Evolutionary conservation across 2,113 vertebrate genomes (phyloP), one percentile per base, ranked within the genome.

Genomic region (Chrysochloris asiatica): DNA sequence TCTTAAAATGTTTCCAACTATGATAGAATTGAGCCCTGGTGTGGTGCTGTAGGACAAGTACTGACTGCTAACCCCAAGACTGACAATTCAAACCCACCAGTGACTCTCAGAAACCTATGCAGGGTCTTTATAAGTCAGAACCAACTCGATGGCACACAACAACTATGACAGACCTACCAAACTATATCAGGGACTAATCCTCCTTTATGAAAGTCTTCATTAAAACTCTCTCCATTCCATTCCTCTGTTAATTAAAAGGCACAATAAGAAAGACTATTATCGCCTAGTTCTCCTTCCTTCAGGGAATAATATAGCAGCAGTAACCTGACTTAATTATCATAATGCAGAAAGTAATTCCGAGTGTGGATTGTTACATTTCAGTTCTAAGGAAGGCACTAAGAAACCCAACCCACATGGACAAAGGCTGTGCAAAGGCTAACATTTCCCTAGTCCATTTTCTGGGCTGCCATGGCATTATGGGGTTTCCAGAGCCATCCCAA

Each of bases 181-280:
- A 77, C 81, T 86, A 76, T 48, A 76, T 80, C 86, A 95, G 85
- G 86, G 80, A 90, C 47, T 72, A 67, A 63, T 28, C 69, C 14
- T 72, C 36, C 38, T 22, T 89, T 73, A 72, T 30, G 28, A 22
- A 90, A 81, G 24, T 63, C 65, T 52, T 85, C 83, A 56, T 36
- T 72, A 86, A 88, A 87, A 76, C 21, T 4, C 47, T 75, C 89
- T 41, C 30, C 11, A 52, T 63, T 30, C 6, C 56, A 50, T 36
- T n/a, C 36, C 75, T 77, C 3, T 19, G 52, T 48, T 81, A 52
- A 94, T 54, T 52, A 83, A 80, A 88, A 88, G 8, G 50, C 19
- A 76, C 22, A 71, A 52, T 11, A 54, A 38, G 36, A 92, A 78
- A 78, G 9, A 65, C 5, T 43, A 67, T 54, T 71, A 76, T 65